A percentile compares a stretch with the other conserved stretches of the same genome.
Conservation (phyloP, 1,140 invertebrate species). For the Adelges cooleyi region DNA sequence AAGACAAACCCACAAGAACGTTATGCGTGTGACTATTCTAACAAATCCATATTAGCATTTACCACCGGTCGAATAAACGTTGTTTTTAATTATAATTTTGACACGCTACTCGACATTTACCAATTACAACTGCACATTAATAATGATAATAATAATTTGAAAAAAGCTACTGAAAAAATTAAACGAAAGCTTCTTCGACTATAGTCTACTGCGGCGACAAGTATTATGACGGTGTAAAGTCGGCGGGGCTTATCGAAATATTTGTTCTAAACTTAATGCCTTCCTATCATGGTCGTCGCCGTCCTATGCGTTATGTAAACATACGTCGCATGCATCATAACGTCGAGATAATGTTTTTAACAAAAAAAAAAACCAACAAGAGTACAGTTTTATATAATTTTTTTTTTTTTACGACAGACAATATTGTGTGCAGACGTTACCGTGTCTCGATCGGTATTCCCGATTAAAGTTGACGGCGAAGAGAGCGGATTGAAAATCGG, state of each 20-base stretch:
- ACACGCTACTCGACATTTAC: background rate
- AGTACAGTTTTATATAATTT: background rate
- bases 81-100: background rate
- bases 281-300: background rate
- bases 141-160: background rate
- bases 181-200: too few relatives aligned
- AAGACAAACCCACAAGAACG: conserved; percentile 33
- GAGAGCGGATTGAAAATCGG: too few relatives aligned
- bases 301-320: background rate
- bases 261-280: conserved; percentile 1
- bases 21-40: background rate
- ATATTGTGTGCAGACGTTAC: too few relatives aligned
- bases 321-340: background rate
- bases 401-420: conserved; percentile 1
- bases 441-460: too few relatives aligned
- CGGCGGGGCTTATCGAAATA: background rate
- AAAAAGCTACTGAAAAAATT: background rate
- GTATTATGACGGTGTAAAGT: too few relatives aligned
- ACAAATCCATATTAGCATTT: too few relatives aligned
- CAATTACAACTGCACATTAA: background rate
- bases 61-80: too few relatives aligned
- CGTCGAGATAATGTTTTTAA: background rate
- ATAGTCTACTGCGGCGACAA: too few relatives aligned
- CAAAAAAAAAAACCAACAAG: conserved; percentile 5
- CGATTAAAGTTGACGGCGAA: too few relatives aligned